These are phyloP conservation scores for Drosophila silvestris DNA, from an alignment of 2,888 invertebrate species.

Conservation along the genomic window DNA sequence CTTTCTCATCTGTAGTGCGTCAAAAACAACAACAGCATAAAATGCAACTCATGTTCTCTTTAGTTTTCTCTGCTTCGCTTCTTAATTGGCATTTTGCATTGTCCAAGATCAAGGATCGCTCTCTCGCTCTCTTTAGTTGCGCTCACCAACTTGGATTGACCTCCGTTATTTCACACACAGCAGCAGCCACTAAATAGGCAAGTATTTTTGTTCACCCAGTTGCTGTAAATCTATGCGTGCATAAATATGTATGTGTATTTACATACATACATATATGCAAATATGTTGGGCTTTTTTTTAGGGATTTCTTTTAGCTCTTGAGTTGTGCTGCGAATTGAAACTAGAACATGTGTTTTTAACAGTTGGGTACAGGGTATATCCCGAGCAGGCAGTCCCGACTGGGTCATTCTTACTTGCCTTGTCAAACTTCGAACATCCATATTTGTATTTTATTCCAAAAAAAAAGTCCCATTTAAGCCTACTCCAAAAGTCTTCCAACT, in stretches of 20 bases:
- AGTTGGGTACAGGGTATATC: neutral
- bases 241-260: neutral
- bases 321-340: neutral
- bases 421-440: neutral
- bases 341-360: neutral
- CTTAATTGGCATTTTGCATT: neutral
- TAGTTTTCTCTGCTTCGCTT: neutral
- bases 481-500: neutral
- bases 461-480: neutral
- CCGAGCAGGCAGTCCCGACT: neutral
- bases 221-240: neutral
- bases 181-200: constrained; percentile 1
- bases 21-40: neutral
- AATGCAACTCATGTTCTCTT: neutral
- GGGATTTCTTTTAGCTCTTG: neutral
- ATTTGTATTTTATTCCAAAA: neutral
- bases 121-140: neutral
- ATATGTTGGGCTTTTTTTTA: neutral
- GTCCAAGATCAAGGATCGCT: neutral
- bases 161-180: neutral
- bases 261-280: neutral
- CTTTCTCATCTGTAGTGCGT: neutral
- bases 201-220: neutral
- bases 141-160: neutral
- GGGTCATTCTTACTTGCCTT: neutral